Evolutionary conservation across 53 echinoderm and acorn worm genomes (phyloP).

Genomic region (Crossaster papposus): DNA sequence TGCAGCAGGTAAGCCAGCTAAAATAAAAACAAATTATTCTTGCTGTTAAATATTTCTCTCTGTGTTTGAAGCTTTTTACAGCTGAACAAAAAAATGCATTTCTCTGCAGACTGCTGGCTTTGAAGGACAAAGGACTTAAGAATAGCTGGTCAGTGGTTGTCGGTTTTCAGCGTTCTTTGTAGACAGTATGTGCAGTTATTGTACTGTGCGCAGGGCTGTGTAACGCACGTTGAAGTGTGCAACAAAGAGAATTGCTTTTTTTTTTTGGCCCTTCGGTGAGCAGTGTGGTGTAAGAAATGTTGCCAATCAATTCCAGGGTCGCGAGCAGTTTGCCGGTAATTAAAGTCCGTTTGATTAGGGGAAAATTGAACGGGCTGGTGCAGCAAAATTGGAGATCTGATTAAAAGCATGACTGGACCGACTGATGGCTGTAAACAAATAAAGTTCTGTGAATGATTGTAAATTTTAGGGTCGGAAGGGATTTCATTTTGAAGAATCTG

Average conservation of each 20-base stretch:
- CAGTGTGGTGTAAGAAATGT: slow-evolving; percentile 3
- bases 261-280: not conserved
- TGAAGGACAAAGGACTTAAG: not conserved
- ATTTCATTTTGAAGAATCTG: too few species aligned
- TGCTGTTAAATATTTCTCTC: not conserved
- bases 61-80: not conserved
- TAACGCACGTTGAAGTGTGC: not conserved
- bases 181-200: not conserved
- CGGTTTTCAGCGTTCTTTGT: not conserved
- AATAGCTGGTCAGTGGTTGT: not conserved
- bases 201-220: not conserved
- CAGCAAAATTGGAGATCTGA: not conserved
- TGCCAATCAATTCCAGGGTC: not conserved
- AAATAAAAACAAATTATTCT: not conserved
- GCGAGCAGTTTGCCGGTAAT: not conserved
- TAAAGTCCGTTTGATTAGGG: not conserved
- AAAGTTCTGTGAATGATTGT: too few species aligned
- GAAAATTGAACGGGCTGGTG: not conserved
- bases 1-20: slow-evolving; percentile 11
- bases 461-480: too few species aligned
- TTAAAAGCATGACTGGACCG: not conserved
- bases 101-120: not conserved
- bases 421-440: too few species aligned
- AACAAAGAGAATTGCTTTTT: not conserved
- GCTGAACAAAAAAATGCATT: not conserved